Conservation (phyloP, 2,797 vertebrate species). For the Dendrocincla fuliginosa region DNA sequence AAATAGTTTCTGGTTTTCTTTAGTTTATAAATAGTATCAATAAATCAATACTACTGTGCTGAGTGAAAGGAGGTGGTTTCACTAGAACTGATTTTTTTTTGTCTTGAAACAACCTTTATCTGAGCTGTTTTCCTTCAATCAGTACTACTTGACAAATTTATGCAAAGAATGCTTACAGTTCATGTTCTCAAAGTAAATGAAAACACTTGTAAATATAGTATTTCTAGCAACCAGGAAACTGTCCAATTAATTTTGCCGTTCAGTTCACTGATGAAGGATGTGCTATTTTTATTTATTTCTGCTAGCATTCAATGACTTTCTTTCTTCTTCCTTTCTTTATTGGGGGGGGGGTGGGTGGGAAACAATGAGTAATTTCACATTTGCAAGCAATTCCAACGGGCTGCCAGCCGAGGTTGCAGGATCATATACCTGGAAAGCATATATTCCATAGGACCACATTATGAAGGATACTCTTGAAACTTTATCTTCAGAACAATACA, state of each 20-base stretch:
- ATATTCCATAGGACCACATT: not conserved
- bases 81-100: not conserved
- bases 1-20: not conserved
- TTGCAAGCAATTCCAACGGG: not conserved
- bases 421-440: not conserved
- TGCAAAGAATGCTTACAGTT: not conserved
- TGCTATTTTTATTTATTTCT: not conserved
- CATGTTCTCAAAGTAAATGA: not conserved
- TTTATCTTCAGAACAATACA: constrained; percentile 19
- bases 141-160: not conserved
- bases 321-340: not conserved
- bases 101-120: not conserved
- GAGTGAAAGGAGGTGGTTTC: not conserved
- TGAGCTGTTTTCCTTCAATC: not conserved
- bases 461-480: not conserved
- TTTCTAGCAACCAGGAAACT: not conserved
- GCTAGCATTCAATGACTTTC: not conserved
- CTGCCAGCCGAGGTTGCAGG: not conserved
- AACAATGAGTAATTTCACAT: not conserved
- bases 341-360: too few species aligned
- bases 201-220: constrained; percentile 38
- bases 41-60: not conserved
- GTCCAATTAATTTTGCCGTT: constrained; percentile 7
- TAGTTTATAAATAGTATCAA: not conserved
- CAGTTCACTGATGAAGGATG: not conserved